Base-by-base conservation (phyloP, 1,140 invertebrate species). In the Battus philenor region DNA sequence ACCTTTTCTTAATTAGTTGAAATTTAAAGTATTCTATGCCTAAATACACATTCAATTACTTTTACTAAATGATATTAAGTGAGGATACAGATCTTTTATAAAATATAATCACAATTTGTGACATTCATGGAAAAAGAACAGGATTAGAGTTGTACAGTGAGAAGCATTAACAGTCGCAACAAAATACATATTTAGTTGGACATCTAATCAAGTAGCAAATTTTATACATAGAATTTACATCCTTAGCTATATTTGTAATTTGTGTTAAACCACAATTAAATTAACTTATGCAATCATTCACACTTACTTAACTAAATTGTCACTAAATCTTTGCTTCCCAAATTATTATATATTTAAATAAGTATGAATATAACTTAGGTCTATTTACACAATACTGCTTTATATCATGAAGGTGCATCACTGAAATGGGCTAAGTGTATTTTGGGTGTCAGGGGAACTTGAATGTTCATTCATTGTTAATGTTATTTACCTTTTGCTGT, bases 311-410 rank as follows among this genome's bases (percentile, higher is more conserved):
- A 47, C 62, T 68, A 65, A 67, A 70, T 60, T 65, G 62, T 68
- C 67, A 68, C 61, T 61, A 68, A 71, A 69, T 63, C 48, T 65
- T 47, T 59, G 50, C 48, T 54, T 61, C 59, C 58, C 59, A 59
- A 61, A 44, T 59, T 66, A 26, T 56, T 58, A 58, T 44, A 69
- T 62, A 50, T 53, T 69, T 67, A 66, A 67, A 71, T 63, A 64
- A 62, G 54, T 59, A 51, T 55, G 53, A 59, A 48, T 52, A 43
- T 60, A 68, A 50, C 51, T 66, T 62, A 65, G 39, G 39, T 64
- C 60, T 78, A 82, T 82, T 64, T 80, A 83, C 74, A 83, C 68
- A 83, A 83, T 83, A 80, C 76, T 83, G 76, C 64, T 68, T 56
- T 53, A 66, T 59, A 56, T 58, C 54, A 54, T 59, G 58, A 68